A percentile compares a stretch with the other conserved stretches of the same genome.
Conservation (phyloP, 1,140 invertebrate species). For the Odontomachus brunneus region DNA sequence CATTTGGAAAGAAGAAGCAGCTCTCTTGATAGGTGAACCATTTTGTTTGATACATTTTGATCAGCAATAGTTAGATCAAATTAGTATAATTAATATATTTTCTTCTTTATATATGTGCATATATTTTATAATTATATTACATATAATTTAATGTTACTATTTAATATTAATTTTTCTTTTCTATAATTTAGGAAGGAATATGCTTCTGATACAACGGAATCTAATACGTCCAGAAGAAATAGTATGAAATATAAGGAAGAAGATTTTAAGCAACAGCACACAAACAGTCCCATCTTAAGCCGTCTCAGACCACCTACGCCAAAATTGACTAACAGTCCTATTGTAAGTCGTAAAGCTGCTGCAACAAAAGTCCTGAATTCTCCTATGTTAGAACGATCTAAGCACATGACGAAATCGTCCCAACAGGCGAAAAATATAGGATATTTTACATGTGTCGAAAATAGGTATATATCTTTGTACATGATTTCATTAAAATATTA, state of each 20-base stretch:
- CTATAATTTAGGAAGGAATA: conserved; percentile 67
- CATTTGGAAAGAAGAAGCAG: conserved; percentile 75
- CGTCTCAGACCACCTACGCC: conserved; percentile 75
- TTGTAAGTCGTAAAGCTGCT: conserved; percentile 73
- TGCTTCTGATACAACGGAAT: conserved; percentile 76
- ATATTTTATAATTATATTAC: conserved; percentile 8
- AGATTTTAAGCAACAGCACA: conserved; percentile 71
- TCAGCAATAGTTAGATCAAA: neutral
- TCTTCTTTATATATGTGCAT: neutral
- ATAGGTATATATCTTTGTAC: conserved; percentile 65
- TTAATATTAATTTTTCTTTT: conserved; percentile 9
- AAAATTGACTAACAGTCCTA: conserved; percentile 79
- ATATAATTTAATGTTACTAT: conserved; percentile 26
- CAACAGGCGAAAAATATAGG: conserved; percentile 76
- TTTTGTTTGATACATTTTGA: conserved; percentile 27
- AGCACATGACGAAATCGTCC: conserved; percentile 70
- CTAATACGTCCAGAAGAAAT: conserved; percentile 77
- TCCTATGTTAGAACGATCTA: conserved; percentile 73
- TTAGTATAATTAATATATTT: neutral
- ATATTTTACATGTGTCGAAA: conserved; percentile 78
- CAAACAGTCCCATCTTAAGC: conserved; percentile 77
- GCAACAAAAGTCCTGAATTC: conserved; percentile 72
- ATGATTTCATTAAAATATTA: neutral
- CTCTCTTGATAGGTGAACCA: conserved; percentile 75
- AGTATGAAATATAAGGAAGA: conserved; percentile 72